Base-by-base conservation (phyloP, 2,888 invertebrate genomes). In the Plebejus melissa region DNA sequence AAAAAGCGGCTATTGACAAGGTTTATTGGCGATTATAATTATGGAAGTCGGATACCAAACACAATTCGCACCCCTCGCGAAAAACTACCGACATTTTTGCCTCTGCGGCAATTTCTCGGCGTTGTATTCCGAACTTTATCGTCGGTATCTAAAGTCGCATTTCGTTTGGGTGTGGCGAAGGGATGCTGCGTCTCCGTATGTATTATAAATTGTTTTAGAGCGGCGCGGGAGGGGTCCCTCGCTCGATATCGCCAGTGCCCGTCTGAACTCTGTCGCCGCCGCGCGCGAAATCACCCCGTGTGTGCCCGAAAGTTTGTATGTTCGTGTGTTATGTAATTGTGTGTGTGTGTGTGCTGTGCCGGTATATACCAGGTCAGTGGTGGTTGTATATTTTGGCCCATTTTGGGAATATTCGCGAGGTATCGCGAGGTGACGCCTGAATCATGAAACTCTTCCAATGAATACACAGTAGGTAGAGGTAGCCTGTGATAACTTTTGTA, bases 181-280 rank as follows among this genome's bases (percentile, higher is more conserved):
- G 93, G 93, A 93, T 93, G 93, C 93, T 93, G 92, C 90, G 90
- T 88, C 91, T 90, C 89, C 87, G 92, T 93, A 93, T 93, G 92
- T 93, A 93, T 93, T 93, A 93, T 93, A 93, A 93, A 93, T 93
- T 92, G 93, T 92, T 93, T 92, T 91, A 92, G 91, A 91, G 90
- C 83, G 87, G 90, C 82, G 86, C 87, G 90, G 90, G 85, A 91
- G 13, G 13, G 84, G 85, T 82, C 82, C 83, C 80, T 78, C 93
- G 93, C 91, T 93, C 92, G 89, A 92, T 92, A 87, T 84, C 87
- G 82, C 86, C 91, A 92, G 92, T 92, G 89, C 86, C 87, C 85
- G 80, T 81, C 81, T 82, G 87, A 82, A 77, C 79, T 1, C 32
- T 32, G 65, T 32, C 83, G 84, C 83, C 82, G 77, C 85, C 82